Evolutionary conservation across 2,888 invertebrate species (phyloP), one percentile per base, ranked within the genome.

Genomic region (Nomada flava): DNA sequence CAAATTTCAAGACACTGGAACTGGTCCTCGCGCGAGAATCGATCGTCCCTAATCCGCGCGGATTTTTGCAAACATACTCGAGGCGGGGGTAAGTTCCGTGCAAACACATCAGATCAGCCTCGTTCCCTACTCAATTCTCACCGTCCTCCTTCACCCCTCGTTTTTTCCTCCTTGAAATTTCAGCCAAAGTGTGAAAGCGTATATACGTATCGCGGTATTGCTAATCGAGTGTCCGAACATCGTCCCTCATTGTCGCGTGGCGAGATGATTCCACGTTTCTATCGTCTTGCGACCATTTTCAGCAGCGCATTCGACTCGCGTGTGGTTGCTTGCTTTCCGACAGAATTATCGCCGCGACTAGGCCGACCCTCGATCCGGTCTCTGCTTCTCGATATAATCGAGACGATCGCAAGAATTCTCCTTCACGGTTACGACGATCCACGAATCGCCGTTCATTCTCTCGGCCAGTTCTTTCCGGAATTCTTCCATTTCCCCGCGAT

Each of bases 171-270:
- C 5, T 23, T 42, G 29, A 5, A 42, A 63, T 64, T 42, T 71
- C 50, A 63, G 53, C 57, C 67, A 57, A 73, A 73, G 73, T 68
- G 57, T 73, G 68, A 73, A 73, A 73, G 73, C 73, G 60, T 29
- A 67, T 65, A 57, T 67, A 73, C 67, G 62, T 47, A 67, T 44
- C 65, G 67, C 73, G 63, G 42, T 36, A 63, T 52, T 23, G 68
- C 57, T 60, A 75, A 82, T 70, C 78, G 57, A 75, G 82, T 53
- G 71, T 82, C 74, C 82, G 75, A 79, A 76, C 76, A 70, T 84
- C 76, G 77, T 73, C 67, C 82, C 79, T 84, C 69, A 76, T 73
- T 73, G 72, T 79, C 72, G 62, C 70, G 62, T 80, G 69, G 77
- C 72, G 78, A 77, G 50, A 44, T 79, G 70, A 72, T 72, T 65